phyloP scores from a whole-genome alignment of 2,113 vertebrate species.

The Orycteropus afer region DNA sequence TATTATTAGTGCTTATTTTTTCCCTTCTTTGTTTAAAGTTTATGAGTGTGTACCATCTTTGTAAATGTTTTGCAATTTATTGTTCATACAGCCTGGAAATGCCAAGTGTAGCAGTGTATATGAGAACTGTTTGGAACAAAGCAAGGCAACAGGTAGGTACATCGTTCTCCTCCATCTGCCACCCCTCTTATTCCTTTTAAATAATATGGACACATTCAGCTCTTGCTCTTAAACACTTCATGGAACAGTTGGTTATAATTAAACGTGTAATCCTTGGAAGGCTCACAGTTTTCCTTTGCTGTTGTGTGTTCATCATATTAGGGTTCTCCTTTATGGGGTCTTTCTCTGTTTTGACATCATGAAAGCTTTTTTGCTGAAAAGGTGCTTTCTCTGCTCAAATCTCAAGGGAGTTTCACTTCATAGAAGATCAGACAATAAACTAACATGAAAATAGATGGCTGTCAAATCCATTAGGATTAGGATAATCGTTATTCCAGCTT shows the following conservation, averaged over 20 bases:
- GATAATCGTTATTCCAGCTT: background rate
- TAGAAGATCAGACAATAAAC: background rate
- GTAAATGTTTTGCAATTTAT: constrained; percentile 49
- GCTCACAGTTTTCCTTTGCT: background rate
- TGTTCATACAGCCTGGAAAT: constrained; percentile 85
- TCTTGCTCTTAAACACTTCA: constrained; percentile 28
- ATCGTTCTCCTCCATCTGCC: background rate
- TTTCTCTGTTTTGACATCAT: background rate
- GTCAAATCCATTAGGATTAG: background rate
- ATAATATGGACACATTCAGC: background rate
- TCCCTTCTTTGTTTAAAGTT: background rate
- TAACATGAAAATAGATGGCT: constrained; percentile 21
- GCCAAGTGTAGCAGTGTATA: constrained; percentile 87
- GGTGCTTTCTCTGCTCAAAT: background rate
- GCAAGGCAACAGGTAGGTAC: constrained; percentile 81
- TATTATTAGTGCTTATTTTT: background rate
- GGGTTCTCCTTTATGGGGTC: background rate
- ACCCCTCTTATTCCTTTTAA: background rate
- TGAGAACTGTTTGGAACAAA: constrained; percentile 91
- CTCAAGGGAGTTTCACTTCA: background rate
- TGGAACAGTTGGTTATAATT: constrained; percentile 47
- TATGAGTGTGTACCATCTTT: background rate
- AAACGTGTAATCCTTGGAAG: constrained; percentile 25
- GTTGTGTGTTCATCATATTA: background rate
- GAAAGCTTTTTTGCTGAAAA: background rate